A percentile compares a stretch with the other conserved stretches of the same genome.
Evolutionary conservation across 2,113 vertebrate species (phyloP).

Genomic region (Phocoena sinus): DNA sequence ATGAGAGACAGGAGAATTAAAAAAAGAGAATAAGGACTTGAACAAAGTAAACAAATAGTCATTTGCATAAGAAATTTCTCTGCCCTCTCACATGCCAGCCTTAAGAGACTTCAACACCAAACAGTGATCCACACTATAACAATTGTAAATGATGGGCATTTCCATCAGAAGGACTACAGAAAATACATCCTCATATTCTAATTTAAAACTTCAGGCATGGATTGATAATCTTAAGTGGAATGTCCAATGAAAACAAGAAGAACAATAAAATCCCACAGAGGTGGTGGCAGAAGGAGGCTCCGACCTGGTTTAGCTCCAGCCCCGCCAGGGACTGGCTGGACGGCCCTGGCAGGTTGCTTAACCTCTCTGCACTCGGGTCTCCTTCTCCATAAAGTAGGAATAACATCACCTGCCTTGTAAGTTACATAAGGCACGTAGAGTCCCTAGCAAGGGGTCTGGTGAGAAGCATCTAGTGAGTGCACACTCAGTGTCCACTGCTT

Average conservation of each 20-base stretch:
- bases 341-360: background rate
- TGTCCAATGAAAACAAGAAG: background rate
- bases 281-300: background rate
- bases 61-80: conserved; percentile 25
- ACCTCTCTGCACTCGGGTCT: background rate
- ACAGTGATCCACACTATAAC: background rate
- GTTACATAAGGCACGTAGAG: background rate
- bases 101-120: background rate
- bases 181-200: background rate
- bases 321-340: background rate
- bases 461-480: background rate
- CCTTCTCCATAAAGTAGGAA: background rate
- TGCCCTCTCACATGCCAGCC: background rate
- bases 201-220: background rate
- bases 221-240: background rate
- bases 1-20: conserved; percentile 6
- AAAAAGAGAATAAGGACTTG: background rate
- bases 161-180: background rate
- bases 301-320: background rate
- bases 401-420: background rate
- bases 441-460: background rate
- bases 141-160: background rate
- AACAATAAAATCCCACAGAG: background rate
- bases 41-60: conserved; percentile 27
- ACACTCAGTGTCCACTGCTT: background rate